Percentiles rank a stretch among this genome's conserved stretches.
Conservation (phyloP, 2,797 vertebrate genomes). For the Sebastes variabilis region DNA sequence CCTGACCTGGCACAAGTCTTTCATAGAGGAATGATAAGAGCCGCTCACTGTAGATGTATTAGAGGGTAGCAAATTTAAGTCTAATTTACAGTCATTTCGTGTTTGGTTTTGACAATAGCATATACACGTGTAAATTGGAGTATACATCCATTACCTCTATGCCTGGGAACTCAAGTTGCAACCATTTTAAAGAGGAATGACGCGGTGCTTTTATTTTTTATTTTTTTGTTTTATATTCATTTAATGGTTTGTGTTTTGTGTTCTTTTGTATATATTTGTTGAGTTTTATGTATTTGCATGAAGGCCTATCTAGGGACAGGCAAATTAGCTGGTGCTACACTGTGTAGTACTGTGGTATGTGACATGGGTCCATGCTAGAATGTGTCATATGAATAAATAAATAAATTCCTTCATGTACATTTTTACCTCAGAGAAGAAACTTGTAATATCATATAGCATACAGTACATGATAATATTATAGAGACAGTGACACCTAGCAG, state of each 20-base stretch:
- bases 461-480: not conserved
- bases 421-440: not conserved
- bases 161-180: not conserved
- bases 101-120: too few species aligned
- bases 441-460: not conserved
- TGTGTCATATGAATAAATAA: not conserved
- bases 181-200: not conserved
- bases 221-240: not conserved
- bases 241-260: not conserved
- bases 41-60: too few species aligned
- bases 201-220: too few species aligned
- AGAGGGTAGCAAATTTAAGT: too few species aligned
- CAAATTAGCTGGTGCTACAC: too few species aligned
- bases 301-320: too few species aligned
- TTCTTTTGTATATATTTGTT: not conserved
- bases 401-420: not conserved
- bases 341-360: not conserved
- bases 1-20: too few species aligned
- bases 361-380: not conserved
- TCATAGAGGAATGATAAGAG: too few species aligned
- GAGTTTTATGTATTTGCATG: too few species aligned
- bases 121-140: too few species aligned
- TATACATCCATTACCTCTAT: not conserved
- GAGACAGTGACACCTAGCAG: not conserved
- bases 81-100: too few species aligned